Evolutionary conservation across 2,888 invertebrate genomes (phyloP), one percentile per base, ranked within the genome.

Genomic region (Eucriotettix oculatus): DNA sequence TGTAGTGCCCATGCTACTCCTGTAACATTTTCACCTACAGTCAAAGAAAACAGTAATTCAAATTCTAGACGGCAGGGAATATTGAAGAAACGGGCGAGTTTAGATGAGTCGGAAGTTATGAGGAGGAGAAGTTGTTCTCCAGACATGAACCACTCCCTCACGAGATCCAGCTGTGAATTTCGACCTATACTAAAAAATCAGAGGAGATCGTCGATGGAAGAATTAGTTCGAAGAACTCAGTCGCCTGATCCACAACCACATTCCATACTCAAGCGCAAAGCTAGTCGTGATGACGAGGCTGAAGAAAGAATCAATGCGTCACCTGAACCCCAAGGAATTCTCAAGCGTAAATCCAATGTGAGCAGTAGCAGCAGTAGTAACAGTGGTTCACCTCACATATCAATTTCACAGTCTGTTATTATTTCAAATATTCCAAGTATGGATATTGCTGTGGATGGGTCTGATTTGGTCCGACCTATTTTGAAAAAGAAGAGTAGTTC

Each of bases 401-500:
- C 83, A 48, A 84, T 85, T 68, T 80, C 83, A 66, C 82, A 82
- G 68, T 83, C 84, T 59, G 82, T 83, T 53, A 78, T 83, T 62
- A 82, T 82, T 61, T 82, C 82, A 40, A 80, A 80, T 59, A 78
- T 77, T 67, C 55, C 63, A 1, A 58, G 42, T 11, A 61, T 56
- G 16, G 57, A 52, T 41, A 44, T 29, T 17, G 48, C 42, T 10
- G 54, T 17, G 14, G 42, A 53, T 10, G 52, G 68, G 40, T 58
- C 66, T 59, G 80, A 79, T 68, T 71, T 71, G 1, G 83, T 88
- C 0, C 80, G 84, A 67, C 90, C 90, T 2, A 91, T 91, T 67
- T 74, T 91, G 12, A 91, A 91, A 74, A 87, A 89, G 74, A 90
- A 90, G 70, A 85, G 86, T 68, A 82, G 84, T 67, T 81, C 83